Evolutionary conservation across 2,888 invertebrate species (phyloP).

Genomic region (Morpho helenor): DNA sequence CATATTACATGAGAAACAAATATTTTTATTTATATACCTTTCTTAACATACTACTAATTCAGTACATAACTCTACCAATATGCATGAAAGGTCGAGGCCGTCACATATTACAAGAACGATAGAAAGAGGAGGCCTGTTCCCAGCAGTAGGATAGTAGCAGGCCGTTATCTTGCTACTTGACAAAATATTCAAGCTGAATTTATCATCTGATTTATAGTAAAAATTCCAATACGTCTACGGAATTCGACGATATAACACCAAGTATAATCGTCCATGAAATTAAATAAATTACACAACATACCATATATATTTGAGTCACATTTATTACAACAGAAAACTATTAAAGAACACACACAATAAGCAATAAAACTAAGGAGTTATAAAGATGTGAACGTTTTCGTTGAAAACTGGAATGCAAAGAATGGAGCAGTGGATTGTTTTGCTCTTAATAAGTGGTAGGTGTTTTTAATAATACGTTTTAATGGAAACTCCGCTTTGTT

Average conservation of each 20-base stretch:
- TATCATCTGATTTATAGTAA: too few species aligned
- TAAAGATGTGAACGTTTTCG: constrained; percentile 20
- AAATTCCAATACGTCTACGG: neutral
- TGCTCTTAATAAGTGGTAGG: constrained; percentile 29
- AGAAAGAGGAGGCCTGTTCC: too few species aligned
- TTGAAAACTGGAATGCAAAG: constrained; percentile 19
- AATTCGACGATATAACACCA: neutral
- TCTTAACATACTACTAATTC: too few species aligned
- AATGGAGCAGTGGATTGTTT: constrained; percentile 26
- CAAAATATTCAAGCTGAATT: too few species aligned
- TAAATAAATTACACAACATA: neutral
- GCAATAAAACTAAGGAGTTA: constrained; percentile 24
- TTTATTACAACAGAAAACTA: neutral
- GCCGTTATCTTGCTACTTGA: too few species aligned
- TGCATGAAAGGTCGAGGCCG: too few species aligned
- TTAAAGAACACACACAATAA: constrained; percentile 10
- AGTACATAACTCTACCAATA: too few species aligned
- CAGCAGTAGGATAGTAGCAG: too few species aligned
- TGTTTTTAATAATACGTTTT: constrained; percentile 18
- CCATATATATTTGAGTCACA: neutral
- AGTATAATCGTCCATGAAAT: neutral
- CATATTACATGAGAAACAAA: too few species aligned
- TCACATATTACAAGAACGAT: too few species aligned
- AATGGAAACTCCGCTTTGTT: constrained; percentile 15
- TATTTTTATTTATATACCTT: too few species aligned